Evolutionary conservation across 2,113 vertebrate genomes (phyloP), one percentile per base, ranked within the genome.

Genomic region (Rhipidura dahli): DNA sequence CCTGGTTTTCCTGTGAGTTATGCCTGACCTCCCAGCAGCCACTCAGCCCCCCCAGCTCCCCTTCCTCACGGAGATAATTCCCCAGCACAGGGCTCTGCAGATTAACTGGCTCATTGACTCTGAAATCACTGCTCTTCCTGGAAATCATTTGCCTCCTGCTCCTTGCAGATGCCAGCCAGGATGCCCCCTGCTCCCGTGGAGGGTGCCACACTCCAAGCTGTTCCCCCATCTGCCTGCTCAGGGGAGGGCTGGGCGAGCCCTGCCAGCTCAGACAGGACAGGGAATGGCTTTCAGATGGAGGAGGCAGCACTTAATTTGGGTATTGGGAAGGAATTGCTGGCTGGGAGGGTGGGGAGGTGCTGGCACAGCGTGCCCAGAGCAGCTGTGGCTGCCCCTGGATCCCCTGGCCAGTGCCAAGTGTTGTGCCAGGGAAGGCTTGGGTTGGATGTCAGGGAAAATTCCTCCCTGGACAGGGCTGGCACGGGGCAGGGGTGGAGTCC

Each of bases 201-300:
- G 28, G 71, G 44, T 17, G 77, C 26, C 59, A 40, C 14, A 4
- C 39, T 37, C 81, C 71, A 51, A 37, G 65, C 70, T 65, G 45
- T 33, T 73, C 20, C 50, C 45, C 42, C 54, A 11, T 50, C 84
- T 91, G 79, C 70, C 79, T 30, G 50, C 54, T 49, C 57, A 1
- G n/a, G 2, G 31, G 1, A 11, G 82, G 72, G 19, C 31, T 1
- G 7, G 49, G 42, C 0, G 0, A 84, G 54, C 49, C n/a, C 45
- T 45, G 71, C 40, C 35, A 44, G 39, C 53, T 30, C 42, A 5
- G 10, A 15, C 0, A 6, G 42, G 7, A 4, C 9, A 9, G 35
- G 56, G 31, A 37, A 35, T 11, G 44, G 31, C 59, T 57, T 7
- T 1, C 7, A 15, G 8, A 35, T 27, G 59, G 10, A 20, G 47